phyloP scores from a whole-genome alignment of 2,888 invertebrate species.

The Carabus problematicus region DNA sequence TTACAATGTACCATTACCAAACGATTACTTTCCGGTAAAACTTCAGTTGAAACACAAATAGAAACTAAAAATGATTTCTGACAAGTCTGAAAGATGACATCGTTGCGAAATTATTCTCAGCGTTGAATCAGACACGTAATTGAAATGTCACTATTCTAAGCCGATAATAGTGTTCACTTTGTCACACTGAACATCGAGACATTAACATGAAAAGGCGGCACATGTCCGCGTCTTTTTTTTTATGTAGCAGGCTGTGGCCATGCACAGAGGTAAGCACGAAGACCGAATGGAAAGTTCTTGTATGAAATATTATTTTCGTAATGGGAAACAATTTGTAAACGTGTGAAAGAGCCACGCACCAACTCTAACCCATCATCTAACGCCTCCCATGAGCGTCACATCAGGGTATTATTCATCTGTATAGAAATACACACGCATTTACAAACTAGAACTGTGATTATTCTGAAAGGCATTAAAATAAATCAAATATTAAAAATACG shows the following conservation, averaged over 20 bases:
- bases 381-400: not conserved
- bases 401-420: too few relatives aligned
- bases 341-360: slow-evolving; percentile 30
- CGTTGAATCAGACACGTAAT: slow-evolving; percentile 5
- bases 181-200: slow-evolving; percentile 23
- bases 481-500: too few relatives aligned
- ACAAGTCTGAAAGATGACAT: too few relatives aligned
- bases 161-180: slow-evolving; percentile 33
- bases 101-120: too few relatives aligned
- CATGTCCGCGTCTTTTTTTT: slow-evolving; percentile 10
- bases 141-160: slow-evolving; percentile 27
- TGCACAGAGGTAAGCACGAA: slow-evolving; percentile 6
- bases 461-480: too few relatives aligned
- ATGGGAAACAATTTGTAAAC: slow-evolving; percentile 41
- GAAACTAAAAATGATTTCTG: too few relatives aligned
- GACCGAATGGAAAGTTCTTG: slow-evolving; percentile 33
- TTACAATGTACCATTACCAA: too few relatives aligned
- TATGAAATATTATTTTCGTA: slow-evolving; percentile 40
- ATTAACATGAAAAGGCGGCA: slow-evolving; percentile 22
- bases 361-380: slow-evolving; percentile 5
- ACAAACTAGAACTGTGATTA: too few relatives aligned
- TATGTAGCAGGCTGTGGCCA: slow-evolving; percentile 6
- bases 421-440: too few relatives aligned
- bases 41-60: too few relatives aligned
- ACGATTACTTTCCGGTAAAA: too few relatives aligned